Base-by-base conservation (phyloP, 2,113 vertebrate genomes). In the Archilochus colubris region DNA sequence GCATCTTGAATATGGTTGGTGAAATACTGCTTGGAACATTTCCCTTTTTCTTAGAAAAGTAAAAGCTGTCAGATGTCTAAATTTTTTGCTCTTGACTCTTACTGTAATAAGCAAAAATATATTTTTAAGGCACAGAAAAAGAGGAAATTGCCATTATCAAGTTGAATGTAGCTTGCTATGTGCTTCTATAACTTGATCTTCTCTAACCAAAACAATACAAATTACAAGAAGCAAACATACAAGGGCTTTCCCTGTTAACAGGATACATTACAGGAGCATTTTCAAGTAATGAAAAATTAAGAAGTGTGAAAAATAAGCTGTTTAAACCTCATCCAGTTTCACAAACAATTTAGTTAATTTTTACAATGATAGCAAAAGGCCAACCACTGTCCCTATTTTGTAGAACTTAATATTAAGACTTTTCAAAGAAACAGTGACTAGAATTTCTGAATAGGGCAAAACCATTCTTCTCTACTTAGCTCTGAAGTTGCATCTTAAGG, bases 21-120 rank as follows among this genome's bases (percentile, higher is more conserved):
- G 70, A 86, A 91, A 76, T 63, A 64, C 14, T 82, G 58, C 40
- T 93, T 94, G 66, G 61, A 95, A 72, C 27, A 61, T 12, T 92
- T 80, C 10, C 30, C 14, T 77, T 89, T 94, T 86, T 85, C 84
- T 81, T 75, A 76, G 68, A 86, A 73, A 89, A 91, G 27, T 68
- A 70, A 82, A 91, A 80, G 72, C 59, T 46, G 38, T 16, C 48
- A 82, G 33, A 72, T 89, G 10, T 22, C 38, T 63, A 21, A n/a
- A 46, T 66, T 77, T 79, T 75, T 69, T 86, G 46, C 18, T 58
- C 23, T 43, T 50, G 22, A 30, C 36, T 54, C 53, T 58, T 62
- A 33, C 40, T 55, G 31, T 55, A 61, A 64, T n/a, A 73, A 81
- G 33, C 17, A 57, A 59, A 82, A 38, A 27, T 27, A 44, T 74